A percentile compares a stretch with the other conserved stretches of the same genome.
These are phyloP conservation scores for Pseudoatta argentina DNA, from an alignment of 1,140 invertebrate species.

Conservation along the genomic window DNA sequence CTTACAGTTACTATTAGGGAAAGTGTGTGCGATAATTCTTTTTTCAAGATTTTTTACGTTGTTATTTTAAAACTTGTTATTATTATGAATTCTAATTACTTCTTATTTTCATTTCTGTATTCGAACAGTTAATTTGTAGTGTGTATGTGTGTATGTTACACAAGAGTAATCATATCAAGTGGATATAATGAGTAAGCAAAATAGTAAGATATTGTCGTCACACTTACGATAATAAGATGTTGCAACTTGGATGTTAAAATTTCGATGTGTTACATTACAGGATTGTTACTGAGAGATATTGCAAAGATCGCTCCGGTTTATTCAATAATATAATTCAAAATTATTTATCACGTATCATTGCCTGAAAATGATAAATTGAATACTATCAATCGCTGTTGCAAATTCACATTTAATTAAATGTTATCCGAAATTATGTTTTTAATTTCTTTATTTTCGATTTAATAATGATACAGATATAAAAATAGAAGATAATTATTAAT, in stretches of 20 bases:
- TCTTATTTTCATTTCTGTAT: not conserved
- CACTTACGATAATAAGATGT: not conserved
- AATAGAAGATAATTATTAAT: not conserved
- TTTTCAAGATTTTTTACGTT: not conserved
- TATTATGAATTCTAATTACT: no score
- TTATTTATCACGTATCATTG: not conserved
- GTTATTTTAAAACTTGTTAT: not conserved
- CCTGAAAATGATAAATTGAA: not conserved
- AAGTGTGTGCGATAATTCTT: no score
- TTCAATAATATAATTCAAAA: not conserved
- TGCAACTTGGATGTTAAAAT: not conserved
- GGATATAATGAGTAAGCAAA: not conserved
- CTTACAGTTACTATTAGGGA: no score
- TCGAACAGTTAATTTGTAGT: not conserved
- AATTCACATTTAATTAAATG: not conserved
- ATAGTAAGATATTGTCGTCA: not conserved
- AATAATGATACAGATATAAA: slow-evolving; percentile 8
- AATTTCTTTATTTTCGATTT: not conserved
- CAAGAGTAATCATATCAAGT: not conserved
- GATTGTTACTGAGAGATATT: not conserved
- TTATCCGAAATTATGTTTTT: not conserved
- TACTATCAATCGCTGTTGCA: not conserved
- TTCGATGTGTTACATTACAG: not conserved
- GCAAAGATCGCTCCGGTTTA: not conserved
- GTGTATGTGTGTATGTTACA: no score